Conservation (phyloP, 2,888 invertebrate genomes). For the Brenthis daphne region DNA sequence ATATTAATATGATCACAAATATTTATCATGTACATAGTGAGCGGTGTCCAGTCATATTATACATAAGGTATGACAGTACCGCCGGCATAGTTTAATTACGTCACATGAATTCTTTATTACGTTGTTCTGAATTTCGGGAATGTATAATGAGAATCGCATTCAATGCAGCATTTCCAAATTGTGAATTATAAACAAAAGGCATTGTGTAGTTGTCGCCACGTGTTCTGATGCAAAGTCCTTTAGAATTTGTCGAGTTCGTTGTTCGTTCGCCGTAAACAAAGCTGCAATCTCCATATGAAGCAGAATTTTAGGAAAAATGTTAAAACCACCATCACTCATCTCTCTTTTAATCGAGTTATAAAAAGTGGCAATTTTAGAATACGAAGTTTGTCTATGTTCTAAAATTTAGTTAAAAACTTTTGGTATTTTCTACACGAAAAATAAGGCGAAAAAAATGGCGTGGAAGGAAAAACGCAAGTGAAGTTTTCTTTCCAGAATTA, state of each 20-base stretch:
- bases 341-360: constrained; percentile 34
- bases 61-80: too few relatives aligned
- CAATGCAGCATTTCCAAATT: constrained; percentile 34
- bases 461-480: too few relatives aligned
- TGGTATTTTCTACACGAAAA: too few relatives aligned
- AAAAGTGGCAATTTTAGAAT: constrained; percentile 19
- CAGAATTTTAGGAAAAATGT: constrained; percentile 34
- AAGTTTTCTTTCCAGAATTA: too few relatives aligned
- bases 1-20: too few relatives aligned
- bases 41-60: too few relatives aligned
- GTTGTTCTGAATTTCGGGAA: constrained; percentile 20
- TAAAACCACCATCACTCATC: constrained; percentile 14
- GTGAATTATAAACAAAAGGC: constrained; percentile 37
- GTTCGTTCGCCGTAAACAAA: constrained; percentile 37
- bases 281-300: constrained; percentile 41
- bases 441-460: too few relatives aligned
- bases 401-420: too few relatives aligned
- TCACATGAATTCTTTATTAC: background rate
- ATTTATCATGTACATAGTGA: too few relatives aligned
- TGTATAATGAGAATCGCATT: constrained; percentile 17
- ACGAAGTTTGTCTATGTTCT: background rate
- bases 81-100: too few relatives aligned
- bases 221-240: constrained; percentile 40
- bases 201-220: constrained; percentile 38
- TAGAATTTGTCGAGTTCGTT: constrained; percentile 40